phyloP scores from a whole-genome alignment of 2,888 invertebrate genomes.

The Troglohyphantes excavatus region DNA sequence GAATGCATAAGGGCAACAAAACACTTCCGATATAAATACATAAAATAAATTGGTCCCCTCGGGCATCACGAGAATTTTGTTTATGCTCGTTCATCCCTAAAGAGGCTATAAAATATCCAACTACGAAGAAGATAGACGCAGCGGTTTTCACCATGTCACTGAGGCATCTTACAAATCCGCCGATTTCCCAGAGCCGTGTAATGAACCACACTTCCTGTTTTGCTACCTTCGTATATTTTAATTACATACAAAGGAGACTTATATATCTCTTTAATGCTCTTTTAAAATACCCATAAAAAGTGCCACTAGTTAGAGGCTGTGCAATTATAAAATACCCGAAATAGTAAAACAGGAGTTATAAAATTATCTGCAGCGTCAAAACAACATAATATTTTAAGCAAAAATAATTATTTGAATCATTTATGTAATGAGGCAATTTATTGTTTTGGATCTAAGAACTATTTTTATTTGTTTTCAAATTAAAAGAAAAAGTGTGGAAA shows the following conservation, averaged over 20 bases:
- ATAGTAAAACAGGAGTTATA: background rate
- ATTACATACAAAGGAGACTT: background rate
- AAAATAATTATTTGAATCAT: too few species aligned
- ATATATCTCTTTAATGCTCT: background rate
- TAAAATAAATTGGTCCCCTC: background rate
- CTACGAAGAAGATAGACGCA: background rate
- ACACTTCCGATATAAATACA: slow-evolving; percentile 4
- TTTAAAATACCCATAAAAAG: background rate
- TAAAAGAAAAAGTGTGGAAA: too few species aligned
- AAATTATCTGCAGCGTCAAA: background rate
- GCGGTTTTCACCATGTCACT: background rate
- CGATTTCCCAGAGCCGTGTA: background rate
- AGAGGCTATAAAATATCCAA: background rate
- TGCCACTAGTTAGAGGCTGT: background rate
- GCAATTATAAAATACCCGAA: background rate
- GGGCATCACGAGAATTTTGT: background rate
- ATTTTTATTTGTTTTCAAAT: too few species aligned
- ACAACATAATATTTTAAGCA: too few species aligned
- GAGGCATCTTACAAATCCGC: slow-evolving; percentile 3
- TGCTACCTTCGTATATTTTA: background rate
- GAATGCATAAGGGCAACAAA: background rate
- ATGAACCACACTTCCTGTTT: slow-evolving; percentile 19
- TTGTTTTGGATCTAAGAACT: too few species aligned
- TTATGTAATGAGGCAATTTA: too few species aligned
- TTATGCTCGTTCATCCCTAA: background rate